Evolutionary conservation across 37 sponge, comb jelly and placozoan genomes (phyloP).

Genomic region (Spongilla lacustris): DNA sequence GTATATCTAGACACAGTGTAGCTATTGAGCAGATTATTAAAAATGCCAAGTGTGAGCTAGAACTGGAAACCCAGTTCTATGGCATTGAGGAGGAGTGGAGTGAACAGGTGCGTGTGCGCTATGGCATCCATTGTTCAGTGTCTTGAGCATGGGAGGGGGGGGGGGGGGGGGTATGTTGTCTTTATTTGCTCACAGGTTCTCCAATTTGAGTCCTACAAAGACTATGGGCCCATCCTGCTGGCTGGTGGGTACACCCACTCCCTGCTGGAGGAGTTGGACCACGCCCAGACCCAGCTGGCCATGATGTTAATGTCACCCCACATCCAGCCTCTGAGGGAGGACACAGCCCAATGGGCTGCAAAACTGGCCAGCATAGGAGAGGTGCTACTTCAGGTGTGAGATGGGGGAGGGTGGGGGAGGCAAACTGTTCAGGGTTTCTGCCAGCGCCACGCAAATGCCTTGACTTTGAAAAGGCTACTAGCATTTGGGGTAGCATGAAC

Average conservation of each 20-base stretch:
- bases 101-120: conserved; percentile 64
- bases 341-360: conserved; percentile 80
- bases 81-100: conserved; percentile 87
- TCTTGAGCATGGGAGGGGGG: neutral
- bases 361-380: conserved; percentile 76
- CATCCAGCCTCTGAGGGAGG: conserved; percentile 78
- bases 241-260: conserved; percentile 59
- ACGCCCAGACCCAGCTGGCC: conserved; percentile 72
- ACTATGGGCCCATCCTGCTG: conserved; percentile 64
- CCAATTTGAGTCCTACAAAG: conserved; percentile 73
- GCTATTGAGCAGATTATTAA: conserved; percentile 68
- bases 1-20: conserved; percentile 52
- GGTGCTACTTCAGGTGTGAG: conserved; percentile 66
- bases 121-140: neutral
- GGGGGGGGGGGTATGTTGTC: neutral
- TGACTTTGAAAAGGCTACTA: conserved; percentile 39
- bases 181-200: conserved; percentile 21
- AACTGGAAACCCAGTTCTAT: conserved; percentile 69
- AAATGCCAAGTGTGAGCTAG: conserved; percentile 68
- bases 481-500: conserved; percentile 37
- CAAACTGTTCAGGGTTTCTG: no score
- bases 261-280: conserved; percentile 87
- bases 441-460: no score
- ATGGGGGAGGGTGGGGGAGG: no score
- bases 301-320: conserved; percentile 81